These are phyloP conservation scores for Smittia sp. DNA, from an alignment of 2,888 invertebrate genomes.

Conservation along the genomic window DNA sequence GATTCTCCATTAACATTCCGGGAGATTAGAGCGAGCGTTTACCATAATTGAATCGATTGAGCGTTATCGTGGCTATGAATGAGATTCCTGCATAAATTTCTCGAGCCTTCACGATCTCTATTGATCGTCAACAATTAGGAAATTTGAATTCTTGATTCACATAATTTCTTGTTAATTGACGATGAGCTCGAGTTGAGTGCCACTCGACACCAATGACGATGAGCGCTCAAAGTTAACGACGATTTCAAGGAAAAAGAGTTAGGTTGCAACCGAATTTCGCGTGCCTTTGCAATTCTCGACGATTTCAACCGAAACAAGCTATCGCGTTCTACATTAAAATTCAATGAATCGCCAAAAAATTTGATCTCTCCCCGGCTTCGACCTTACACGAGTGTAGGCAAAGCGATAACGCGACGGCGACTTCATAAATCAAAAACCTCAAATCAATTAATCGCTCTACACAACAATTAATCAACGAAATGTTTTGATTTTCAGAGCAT, in stretches of 20 bases:
- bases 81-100: conserved; percentile 18
- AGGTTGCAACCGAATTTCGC: background rate
- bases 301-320: background rate
- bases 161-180: no score
- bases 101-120: no score
- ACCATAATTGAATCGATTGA: conserved; percentile 26
- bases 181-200: no score
- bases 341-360: background rate
- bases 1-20: conserved; percentile 32
- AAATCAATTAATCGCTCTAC: background rate
- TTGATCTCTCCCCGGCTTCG: no score
- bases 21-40: conserved; percentile 19
- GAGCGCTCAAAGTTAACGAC: background rate
- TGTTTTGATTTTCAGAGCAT: conserved; percentile 26
- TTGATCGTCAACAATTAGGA: background rate
- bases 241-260: background rate
- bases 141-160: background rate
- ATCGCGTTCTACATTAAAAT: conserved; percentile 9
- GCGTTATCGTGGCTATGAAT: background rate
- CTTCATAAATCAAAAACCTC: background rate
- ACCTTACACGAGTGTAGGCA: no score
- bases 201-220: no score
- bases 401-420: background rate
- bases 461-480: background rate
- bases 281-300: background rate